Percentiles rank a stretch among this genome's conserved stretches.
These are phyloP conservation scores for Heliconius himera DNA, from an alignment of 1,140 invertebrate species.

Conservation along the genomic window DNA sequence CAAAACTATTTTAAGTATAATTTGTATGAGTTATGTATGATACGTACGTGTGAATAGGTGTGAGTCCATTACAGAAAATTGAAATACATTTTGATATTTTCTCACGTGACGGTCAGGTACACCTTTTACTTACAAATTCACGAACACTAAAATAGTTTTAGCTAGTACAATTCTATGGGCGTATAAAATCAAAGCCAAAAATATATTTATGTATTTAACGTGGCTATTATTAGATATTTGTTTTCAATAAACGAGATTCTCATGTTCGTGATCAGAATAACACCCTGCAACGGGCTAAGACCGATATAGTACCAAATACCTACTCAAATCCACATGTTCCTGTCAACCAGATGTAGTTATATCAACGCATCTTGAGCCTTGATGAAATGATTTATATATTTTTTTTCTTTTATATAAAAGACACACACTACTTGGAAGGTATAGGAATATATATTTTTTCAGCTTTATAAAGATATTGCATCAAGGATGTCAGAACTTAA, in stretches of 20 bases:
- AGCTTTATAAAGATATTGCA: no score
- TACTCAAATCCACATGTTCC: constrained; percentile 56
- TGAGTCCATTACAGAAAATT: no score
- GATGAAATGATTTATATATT: not conserved
- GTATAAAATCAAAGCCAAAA: not conserved
- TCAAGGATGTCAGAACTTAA: no score
- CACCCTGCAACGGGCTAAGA: constrained; percentile 54
- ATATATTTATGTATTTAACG: constrained; percentile 3
- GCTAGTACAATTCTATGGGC: not conserved
- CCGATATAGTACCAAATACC: constrained; percentile 57
- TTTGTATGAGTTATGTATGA: no score
- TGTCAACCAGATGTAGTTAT: constrained; percentile 27
- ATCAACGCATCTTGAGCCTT: constrained; percentile 55
- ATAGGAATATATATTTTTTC: no score
- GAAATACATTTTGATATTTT: not conserved
- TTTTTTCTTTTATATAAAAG: not conserved
- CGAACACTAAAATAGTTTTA: not conserved
- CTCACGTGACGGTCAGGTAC: not conserved
- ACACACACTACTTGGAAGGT: no score
- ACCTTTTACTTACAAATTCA: not conserved
- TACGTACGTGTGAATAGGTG: no score
- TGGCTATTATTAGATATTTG: constrained; percentile 40
- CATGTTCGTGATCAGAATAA: constrained; percentile 64
- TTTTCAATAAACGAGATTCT: constrained; percentile 62
- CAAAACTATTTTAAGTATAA: no score